Evolutionary conservation across 2,113 vertebrate species (phyloP), one percentile per base, ranked within the genome.

Genomic region (Paedocypris sp.): DNA sequence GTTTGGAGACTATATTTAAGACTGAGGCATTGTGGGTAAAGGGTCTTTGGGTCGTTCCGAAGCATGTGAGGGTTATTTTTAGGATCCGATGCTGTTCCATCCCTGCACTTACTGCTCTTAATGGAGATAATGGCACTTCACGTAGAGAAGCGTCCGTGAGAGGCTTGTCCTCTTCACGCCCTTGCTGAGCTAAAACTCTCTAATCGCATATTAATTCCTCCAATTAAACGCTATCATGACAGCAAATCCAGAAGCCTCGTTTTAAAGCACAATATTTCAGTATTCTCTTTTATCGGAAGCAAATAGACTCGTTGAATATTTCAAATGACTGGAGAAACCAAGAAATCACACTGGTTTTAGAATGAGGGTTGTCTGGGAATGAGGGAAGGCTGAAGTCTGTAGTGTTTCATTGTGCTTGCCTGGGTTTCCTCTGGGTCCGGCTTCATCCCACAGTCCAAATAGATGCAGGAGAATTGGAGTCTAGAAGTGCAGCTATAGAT

Each of bases 91-190:
- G n/a, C 8, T 33, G 33, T 23, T 33, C 23, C 20, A 43, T 8
- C 25, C 20, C 36, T 42, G 32, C 4, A 25, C 47, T 31, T 62
- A 47, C 43, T 57, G 51, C 29, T 42, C 15, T 50, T 26, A 70
- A 59, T 60, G 61, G 29, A 59, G 56, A 67, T 68, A 49, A 68
- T 68, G 38, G 52, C 28, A 26, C 66, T 48, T 35, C 33, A 67
- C 18, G 42, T 33, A 48, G 58, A 11, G 25, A 45, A 16, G 13
- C 54, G 7, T 31, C 29, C 13, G 25, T 12, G 9, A 54, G 23
- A 54, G 25, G 18, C 33, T 39, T 41, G 48, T 42, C 60, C 28
- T 22, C 18, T 23, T 16, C 7, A n/a, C 5, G 12, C 60, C 50
- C 47, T 60, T 57, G 35, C 51, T 46, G 32, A 31, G 33, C 41